Evolutionary conservation across 2,888 invertebrate species (phyloP).

Genomic region (Andricus curvator): DNA sequence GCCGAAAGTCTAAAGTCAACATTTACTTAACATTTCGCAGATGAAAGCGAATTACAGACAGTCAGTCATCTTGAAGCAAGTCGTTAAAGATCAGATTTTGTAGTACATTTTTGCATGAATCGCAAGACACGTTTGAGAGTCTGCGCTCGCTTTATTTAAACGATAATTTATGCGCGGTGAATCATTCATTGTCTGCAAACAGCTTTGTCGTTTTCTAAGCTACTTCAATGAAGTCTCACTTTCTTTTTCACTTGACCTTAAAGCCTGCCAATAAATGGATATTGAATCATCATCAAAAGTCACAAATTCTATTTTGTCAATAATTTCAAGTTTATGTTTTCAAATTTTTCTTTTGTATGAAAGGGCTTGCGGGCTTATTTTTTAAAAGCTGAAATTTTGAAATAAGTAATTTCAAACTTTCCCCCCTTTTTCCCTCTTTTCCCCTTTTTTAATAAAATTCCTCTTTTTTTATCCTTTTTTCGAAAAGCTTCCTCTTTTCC

Average conservation of each 20-base stretch:
- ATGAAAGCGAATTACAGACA: background rate
- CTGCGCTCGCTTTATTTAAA: background rate
- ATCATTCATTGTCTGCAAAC: slow-evolving; percentile 2
- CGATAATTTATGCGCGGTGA: background rate
- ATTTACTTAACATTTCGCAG: background rate
- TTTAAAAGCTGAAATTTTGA: too few relatives aligned
- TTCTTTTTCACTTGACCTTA: background rate
- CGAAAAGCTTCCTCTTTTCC: too few relatives aligned
- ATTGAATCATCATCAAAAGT: background rate
- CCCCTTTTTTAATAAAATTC: too few relatives aligned
- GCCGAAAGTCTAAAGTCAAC: background rate
- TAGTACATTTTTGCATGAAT: background rate
- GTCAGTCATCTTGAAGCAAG: background rate
- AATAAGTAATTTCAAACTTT: too few relatives aligned
- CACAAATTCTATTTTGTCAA: background rate
- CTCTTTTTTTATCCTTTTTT: too few relatives aligned
- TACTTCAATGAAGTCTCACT: background rate
- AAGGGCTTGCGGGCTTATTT: too few relatives aligned
- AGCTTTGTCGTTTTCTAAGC: background rate
- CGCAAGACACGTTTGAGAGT: background rate
- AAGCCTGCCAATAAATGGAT: background rate
- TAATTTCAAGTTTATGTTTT: background rate
- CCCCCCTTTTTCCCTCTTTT: too few relatives aligned
- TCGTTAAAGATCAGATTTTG: background rate
- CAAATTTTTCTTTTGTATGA: too few relatives aligned